Percentiles rank a stretch among this genome's conserved stretches.
Conservation (phyloP, 2,888 invertebrate genomes). For the Protonemura montana region DNA sequence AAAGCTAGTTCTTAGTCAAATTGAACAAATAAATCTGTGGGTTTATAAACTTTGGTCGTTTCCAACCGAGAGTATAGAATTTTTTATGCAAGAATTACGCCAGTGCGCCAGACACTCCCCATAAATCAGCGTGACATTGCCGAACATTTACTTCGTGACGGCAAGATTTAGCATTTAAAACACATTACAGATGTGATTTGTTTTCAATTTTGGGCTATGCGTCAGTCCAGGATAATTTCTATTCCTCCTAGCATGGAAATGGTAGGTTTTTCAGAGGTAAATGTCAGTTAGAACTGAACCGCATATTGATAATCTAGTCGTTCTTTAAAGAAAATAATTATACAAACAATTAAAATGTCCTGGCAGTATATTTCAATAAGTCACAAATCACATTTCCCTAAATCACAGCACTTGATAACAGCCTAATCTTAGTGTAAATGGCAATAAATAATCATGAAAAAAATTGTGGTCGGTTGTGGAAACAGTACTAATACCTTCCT, state of each 20-base stretch:
- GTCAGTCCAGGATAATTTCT: background rate
- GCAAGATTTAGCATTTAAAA: background rate
- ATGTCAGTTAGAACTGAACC: background rate
- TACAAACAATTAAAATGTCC: background rate
- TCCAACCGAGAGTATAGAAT: background rate
- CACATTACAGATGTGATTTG: background rate
- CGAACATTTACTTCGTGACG: background rate
- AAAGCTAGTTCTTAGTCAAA: background rate
- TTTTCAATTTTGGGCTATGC: background rate
- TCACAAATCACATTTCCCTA: background rate
- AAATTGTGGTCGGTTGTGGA: background rate
- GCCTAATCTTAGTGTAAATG: background rate
- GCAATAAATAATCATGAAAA: background rate
- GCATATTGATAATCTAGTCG: background rate
- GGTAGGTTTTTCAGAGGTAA: too few relatives aligned
- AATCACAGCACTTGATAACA: background rate
- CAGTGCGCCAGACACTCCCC: background rate
- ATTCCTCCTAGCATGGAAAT: too few relatives aligned
- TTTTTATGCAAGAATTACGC: background rate
- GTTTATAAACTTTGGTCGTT: constrained; percentile 1
- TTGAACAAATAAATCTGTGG: background rate
- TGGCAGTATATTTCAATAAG: background rate
- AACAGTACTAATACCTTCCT: background rate
- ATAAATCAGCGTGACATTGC: background rate
- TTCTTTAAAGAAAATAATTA: background rate